Evolutionary conservation across 2,888 invertebrate genomes (phyloP), one percentile per base, ranked within the genome.

Genomic region (Diarsia mendica): DNA sequence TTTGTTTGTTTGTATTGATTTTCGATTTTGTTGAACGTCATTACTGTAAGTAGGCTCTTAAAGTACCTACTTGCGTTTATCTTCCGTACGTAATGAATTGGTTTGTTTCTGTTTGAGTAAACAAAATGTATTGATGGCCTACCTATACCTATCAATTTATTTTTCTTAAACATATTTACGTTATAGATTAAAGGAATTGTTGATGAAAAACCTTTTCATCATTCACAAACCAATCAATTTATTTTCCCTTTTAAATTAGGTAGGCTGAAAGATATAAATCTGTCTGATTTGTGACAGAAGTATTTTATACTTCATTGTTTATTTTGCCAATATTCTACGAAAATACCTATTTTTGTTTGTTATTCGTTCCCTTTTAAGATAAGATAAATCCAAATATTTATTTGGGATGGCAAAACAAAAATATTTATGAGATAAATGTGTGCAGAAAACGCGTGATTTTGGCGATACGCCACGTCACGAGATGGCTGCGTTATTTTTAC

Each of bases 381-480:
- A 75, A 83, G 75, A 86, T 82, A 80, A 80, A 84, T 48, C 67
- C 20, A 39, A 70, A 76, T 78, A 78, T 75, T 74, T 77, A 82
- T 79, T 77, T 66, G 67, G 69, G 61, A 73, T 70, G 58, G 33
- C 44, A 74, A 73, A 83, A 87, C 77, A 78, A 85, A 83, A 79
- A 82, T 82, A 83, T 80, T 83, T 79, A 75, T 72, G 64, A 44
- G 70, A 66, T 33, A 60, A 58, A 75, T 46, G 66, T 44, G 64
- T 77, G 68, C 73, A 68, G 66, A 79, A 82, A 79, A 49, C 66
- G 39, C 20, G 72, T 61, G 53, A 66, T 76, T 80, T 86, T 87
- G 87, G 87, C 87, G 82, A 60, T 78, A 71, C 67, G 87, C 87
- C 87, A 87, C 87, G 85, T 87, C 82, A 87, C 77, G 78, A 78